Evolutionary conservation across 2,888 invertebrate genomes (phyloP).

Genomic region (Brenthis hecate): DNA sequence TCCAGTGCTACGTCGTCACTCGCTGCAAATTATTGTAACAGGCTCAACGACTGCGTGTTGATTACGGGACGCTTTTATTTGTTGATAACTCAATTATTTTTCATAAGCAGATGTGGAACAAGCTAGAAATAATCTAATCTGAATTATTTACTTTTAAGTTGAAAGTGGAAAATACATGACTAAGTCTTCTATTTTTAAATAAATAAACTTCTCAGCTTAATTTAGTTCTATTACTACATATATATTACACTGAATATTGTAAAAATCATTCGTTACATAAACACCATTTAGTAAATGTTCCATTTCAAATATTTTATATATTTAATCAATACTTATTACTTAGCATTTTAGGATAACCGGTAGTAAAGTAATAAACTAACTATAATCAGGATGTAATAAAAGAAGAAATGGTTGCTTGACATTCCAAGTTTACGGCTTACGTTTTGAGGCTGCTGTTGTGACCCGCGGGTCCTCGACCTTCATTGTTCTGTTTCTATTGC

Average conservation of each 20-base stretch:
- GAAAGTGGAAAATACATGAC: too few relatives aligned
- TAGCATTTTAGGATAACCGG: neutral
- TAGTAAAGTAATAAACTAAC: constrained; percentile 10
- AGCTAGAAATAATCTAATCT: too few relatives aligned
- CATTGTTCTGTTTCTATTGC: constrained; percentile 74
- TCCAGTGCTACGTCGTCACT: constrained; percentile 14
- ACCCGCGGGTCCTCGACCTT: constrained; percentile 76
- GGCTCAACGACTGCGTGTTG: constrained; percentile 23
- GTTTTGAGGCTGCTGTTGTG: constrained; percentile 54
- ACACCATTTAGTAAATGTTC: too few relatives aligned
- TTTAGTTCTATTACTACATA: too few relatives aligned
- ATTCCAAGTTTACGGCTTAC: constrained; percentile 42
- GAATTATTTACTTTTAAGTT: too few relatives aligned
- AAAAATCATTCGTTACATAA: too few relatives aligned
- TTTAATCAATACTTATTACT: neutral
- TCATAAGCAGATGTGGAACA: neutral
- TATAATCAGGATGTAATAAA: constrained; percentile 31
- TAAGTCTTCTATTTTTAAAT: too few relatives aligned
- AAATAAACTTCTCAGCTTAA: too few relatives aligned
- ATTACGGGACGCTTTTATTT: constrained; percentile 28
- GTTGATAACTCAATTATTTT: neutral
- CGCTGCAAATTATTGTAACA: constrained; percentile 28
- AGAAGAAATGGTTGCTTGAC: constrained; percentile 31
- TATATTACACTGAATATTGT: too few relatives aligned
- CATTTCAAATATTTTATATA: neutral